Evolutionary conservation across 2,113 vertebrate genomes (phyloP).

Genomic region (Okapia johnstoni): DNA sequence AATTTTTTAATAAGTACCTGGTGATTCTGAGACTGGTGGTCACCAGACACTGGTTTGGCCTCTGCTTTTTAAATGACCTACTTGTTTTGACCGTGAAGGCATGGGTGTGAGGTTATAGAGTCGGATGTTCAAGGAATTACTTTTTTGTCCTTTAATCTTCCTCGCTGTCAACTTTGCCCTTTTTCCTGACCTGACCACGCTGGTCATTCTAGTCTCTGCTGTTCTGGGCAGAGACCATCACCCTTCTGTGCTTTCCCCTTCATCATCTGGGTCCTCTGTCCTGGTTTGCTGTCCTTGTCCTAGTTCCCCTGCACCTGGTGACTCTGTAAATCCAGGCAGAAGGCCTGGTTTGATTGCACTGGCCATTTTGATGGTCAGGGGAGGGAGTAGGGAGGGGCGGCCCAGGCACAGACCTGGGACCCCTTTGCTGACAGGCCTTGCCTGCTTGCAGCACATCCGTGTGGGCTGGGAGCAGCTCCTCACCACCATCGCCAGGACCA

Average conservation of each 20-base stretch:
- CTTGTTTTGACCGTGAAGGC: neutral
- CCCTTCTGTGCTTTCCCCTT: neutral
- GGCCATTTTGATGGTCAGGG: neutral
- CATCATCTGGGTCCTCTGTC: neutral
- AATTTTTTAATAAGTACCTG: neutral
- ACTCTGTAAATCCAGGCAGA: neutral
- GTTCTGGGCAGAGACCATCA: neutral
- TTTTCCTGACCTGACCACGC: neutral
- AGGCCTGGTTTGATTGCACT: neutral
- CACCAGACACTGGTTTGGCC: neutral
- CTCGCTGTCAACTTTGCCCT: neutral
- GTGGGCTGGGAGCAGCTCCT: slow-evolving; percentile 99
- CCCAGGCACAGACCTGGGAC: neutral
- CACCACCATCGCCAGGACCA: slow-evolving; percentile 97
- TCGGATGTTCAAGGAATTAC: neutral
- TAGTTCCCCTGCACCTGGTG: neutral
- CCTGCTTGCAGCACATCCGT: slow-evolving; percentile 89
- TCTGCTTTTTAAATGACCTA: neutral
- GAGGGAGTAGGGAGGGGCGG: neutral
- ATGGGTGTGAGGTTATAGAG: neutral
- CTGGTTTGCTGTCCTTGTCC: neutral
- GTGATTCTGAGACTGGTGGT: neutral
- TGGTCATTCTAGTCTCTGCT: neutral
- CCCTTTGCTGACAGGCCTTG: neutral
- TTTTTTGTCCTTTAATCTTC: neutral